Evolutionary conservation across 2,888 invertebrate genomes (phyloP), one percentile per base, ranked within the genome.

Genomic region (Dicyrtomina minuta): DNA sequence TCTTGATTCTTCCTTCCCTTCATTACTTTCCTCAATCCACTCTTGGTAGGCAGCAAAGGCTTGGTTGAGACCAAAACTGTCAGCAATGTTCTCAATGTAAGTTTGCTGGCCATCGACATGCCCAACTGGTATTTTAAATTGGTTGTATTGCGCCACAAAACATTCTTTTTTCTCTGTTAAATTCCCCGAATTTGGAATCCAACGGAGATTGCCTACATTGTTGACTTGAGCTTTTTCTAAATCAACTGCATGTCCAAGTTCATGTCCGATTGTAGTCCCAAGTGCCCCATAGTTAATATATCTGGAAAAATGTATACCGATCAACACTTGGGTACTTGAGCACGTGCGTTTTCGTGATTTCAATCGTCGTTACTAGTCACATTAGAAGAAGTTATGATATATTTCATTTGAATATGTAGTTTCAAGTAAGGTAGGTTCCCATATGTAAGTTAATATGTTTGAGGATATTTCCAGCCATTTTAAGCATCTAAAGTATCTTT

Each of bases 11-110:
- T 74, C 75, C 13, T 33, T 59, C 6, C 71, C 73, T 27, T 85
- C 82, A 0, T 88, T 88, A 79, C 91, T 86, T 15, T 83, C 81
- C 49, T 82, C 81, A 13, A 91, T 83, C 90, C 92, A 93, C 75
- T 88, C 87, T 75, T 89, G 85, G 81, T 93, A 95, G 1, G 94
- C 92, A 79, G 84, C 82, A 78, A 88, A 96, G 0, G 96, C 91
- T 82, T 96, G 93, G 80, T 95, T 93, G 65, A 97, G 87, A 0
- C 96, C 96, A 0, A 96, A 96, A 80, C 96, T 96, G 81, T 97
- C 97, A 0, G 96, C 96, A 79, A 97, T 96, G 80, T 97, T 96
- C 83, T 96, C 96, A 64, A 92, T 91, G 80, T 91, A 90, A 0
- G 96, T 96, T 13, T 64, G 49, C 6, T 56, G 12, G 5, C 89